Conservation (phyloP, 2,888 invertebrate species). For the Mythimna ferrago region DNA sequence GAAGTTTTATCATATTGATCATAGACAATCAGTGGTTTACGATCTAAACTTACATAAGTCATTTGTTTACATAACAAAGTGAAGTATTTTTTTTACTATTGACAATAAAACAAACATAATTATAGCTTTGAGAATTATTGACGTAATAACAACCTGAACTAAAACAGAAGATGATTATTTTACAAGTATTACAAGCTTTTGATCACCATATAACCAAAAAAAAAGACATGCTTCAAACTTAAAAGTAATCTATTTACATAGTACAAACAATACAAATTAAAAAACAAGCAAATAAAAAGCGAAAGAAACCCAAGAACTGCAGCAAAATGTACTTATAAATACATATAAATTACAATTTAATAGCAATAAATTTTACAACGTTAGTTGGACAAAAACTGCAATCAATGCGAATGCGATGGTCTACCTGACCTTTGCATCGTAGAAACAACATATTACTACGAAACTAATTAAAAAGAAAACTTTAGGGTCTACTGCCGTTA, state of each 20-base stretch:
- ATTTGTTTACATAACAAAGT: neutral
- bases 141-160: neutral
- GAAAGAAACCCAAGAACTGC: slow-evolving; percentile 17
- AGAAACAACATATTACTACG: slow-evolving; percentile 26
- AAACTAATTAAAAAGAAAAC: slow-evolving; percentile 41
- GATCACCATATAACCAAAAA: neutral
- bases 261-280: neutral
- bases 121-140: neutral
- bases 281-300: slow-evolving; percentile 16
- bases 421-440: slow-evolving; percentile 52
- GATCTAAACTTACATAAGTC: neutral
- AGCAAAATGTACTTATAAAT: slow-evolving; percentile 38
- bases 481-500: slow-evolving; percentile 48
- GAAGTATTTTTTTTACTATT: neutral
- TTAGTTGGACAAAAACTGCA: slow-evolving; percentile 41
- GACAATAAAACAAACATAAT: slow-evolving; percentile 8
- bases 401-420: slow-evolving; percentile 29
- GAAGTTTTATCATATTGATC: neutral
- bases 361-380: slow-evolving; percentile 42
- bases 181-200: neutral
- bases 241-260: neutral
- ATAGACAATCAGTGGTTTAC: slow-evolving; percentile 15
- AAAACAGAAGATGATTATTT: neutral
- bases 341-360: slow-evolving; percentile 56
- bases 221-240: neutral